These are phyloP conservation scores for Cydia amplana DNA, from an alignment of 1,140 invertebrate genomes.

Conservation along the genomic window DNA sequence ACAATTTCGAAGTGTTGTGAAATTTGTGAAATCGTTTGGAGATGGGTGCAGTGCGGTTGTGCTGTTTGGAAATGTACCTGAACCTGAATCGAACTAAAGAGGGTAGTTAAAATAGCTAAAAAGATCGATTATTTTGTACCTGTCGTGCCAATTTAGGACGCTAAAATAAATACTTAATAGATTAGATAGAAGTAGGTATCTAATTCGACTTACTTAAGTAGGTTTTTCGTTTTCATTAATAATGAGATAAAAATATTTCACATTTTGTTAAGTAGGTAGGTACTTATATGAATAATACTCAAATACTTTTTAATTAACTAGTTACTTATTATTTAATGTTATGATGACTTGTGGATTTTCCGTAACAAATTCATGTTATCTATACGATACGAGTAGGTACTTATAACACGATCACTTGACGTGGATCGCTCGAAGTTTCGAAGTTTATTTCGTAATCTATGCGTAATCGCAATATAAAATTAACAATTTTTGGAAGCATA, in stretches of 20 bases:
- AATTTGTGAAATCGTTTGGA: conserved; percentile 22
- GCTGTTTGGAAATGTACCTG: background rate
- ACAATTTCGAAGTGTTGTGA: conserved; percentile 25
- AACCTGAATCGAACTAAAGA: background rate
- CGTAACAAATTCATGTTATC: background rate
- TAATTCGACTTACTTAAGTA: too few relatives aligned
- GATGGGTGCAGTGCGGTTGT: background rate
- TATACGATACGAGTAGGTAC: too few relatives aligned
- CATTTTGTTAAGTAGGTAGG: background rate
- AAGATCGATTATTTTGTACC: too few relatives aligned
- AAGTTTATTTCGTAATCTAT: background rate
- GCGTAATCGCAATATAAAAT: too few relatives aligned
- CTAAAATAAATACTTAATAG: too few relatives aligned
- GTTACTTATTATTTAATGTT: background rate
- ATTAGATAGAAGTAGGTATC: too few relatives aligned
- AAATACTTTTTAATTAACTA: background rate
- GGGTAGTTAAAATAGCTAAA: background rate
- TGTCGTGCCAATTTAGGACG: too few relatives aligned
- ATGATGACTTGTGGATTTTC: background rate
- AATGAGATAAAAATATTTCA: background rate
- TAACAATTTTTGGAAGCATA: too few relatives aligned
- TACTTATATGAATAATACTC: too few relatives aligned
- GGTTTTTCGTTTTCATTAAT: background rate
- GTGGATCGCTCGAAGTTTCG: background rate
- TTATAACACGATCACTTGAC: background rate